Base-by-base conservation (phyloP, 1,140 invertebrate genomes). In the Ceratina australensis region DNA sequence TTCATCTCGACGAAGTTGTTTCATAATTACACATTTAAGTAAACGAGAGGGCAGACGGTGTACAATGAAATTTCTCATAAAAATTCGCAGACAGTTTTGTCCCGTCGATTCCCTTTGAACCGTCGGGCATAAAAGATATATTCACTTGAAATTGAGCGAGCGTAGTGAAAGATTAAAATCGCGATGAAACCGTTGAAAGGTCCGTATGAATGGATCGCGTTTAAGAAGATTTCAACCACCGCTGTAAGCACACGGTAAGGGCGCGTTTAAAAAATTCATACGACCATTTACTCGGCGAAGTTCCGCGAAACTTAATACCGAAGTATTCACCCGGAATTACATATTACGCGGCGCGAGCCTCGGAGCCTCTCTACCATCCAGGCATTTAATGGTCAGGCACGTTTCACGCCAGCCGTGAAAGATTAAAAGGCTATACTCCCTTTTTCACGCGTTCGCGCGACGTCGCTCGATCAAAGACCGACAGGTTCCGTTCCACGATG, bases 61-160 rank as follows among this genome's bases (percentile, higher is more conserved):
- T 42, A 22, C 13, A 20, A n/a, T 50, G 26, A 73, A 78, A 65
- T 33, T 50, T 59, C 26, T 20, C 42, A 50, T 61, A 71, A 77
- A 71, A 42, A 50, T 20, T 72, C n/a, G 57, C 67, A 24, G 59
- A n/a, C 68, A 50, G 33, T 65, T 20, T 50, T 24, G 50, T 57
- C 72, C 2, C 60, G 13, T n/a, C 49, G 20, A 47, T 72, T 50
- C 61, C 56, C 52, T 69, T 57, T 73, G 76, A 57, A 72, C 50
- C 49, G 49, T 24, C n/a, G 18, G n/a, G 68, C 22, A 59, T 79
- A 65, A 66, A 71, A 28, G 57, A 71, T 49, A 71, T 49, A 71
- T 71, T 77, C 74, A 26, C 20, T 52, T 16, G 71, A 66, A 66
- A 74, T 20, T 60, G 63, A 66, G 26, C n/a, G 63, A 73, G 47